These are phyloP conservation scores for Drosophila leonis DNA, from an alignment of 2,888 invertebrate genomes.

Conservation along the genomic window DNA sequence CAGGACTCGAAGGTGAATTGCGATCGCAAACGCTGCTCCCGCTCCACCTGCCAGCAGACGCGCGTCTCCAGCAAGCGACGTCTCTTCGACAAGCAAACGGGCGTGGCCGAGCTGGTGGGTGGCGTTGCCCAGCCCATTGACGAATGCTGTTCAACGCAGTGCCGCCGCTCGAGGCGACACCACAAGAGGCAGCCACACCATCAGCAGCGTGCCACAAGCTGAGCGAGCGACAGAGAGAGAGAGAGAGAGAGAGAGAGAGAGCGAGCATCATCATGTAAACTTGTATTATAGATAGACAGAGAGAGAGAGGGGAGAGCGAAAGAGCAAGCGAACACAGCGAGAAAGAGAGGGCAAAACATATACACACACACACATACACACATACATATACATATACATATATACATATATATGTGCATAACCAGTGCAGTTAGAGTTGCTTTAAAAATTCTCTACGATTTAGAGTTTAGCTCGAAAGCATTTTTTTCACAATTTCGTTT, in stretches of 20 bases:
- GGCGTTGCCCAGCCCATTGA: slow-evolving; percentile 82
- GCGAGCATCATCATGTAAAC: slow-evolving; percentile 9
- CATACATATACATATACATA: slow-evolving; percentile 20
- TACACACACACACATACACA: not conserved
- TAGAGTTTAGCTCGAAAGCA: slow-evolving; percentile 69
- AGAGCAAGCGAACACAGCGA: slow-evolving; percentile 24
- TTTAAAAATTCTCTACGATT: slow-evolving; percentile 63
- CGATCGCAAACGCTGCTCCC: slow-evolving; percentile 89
- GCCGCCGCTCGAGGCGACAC: slow-evolving; percentile 84
- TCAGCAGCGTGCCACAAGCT: slow-evolving; percentile 66
- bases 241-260: not conserved
- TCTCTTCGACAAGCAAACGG: slow-evolving; percentile 87
- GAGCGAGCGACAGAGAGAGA: slow-evolving; percentile 42
- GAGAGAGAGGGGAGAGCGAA: slow-evolving; percentile 23
- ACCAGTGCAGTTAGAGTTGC: slow-evolving; percentile 74
- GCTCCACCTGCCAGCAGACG: slow-evolving; percentile 81
- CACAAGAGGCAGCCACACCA: slow-evolving; percentile 82
- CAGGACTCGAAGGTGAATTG: slow-evolving; percentile 94
- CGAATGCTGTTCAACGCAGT: slow-evolving; percentile 85
- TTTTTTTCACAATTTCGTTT: slow-evolving; percentile 64
- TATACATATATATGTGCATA: slow-evolving; percentile 34
- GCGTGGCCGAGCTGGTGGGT: slow-evolving; percentile 87
- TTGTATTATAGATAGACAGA: slow-evolving; percentile 12
- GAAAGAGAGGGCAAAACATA: slow-evolving; percentile 7
- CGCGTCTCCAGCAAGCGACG: slow-evolving; percentile 81